Evolutionary conservation across 2,888 invertebrate species (phyloP).

Genomic region (Muscina levida): DNA sequence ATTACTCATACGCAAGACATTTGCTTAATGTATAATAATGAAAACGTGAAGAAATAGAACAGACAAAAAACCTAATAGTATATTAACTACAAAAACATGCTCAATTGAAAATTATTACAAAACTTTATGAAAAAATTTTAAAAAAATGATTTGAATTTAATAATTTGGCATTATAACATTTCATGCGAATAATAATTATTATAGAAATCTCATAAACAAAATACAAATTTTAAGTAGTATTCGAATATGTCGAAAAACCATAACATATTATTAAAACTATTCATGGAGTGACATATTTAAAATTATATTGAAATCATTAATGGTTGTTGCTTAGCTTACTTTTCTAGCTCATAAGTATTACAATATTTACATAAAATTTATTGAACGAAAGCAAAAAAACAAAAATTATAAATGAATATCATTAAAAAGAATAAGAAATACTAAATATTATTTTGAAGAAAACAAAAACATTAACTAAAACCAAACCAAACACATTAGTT

Average conservation of each 20-base stretch:
- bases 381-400: conserved; percentile 19
- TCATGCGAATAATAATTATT: too few relatives aligned
- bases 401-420: conserved; percentile 8
- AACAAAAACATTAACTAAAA: not conserved
- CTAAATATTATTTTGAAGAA: conserved; percentile 7
- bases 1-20: too few relatives aligned
- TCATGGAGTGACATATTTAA: too few relatives aligned
- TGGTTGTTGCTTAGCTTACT: conserved; percentile 65
- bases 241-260: conserved; percentile 32
- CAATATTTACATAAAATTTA: conserved; percentile 51
- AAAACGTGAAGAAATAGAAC: too few relatives aligned
- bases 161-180: too few relatives aligned
- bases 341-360: conserved; percentile 59
- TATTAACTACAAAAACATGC: too few relatives aligned
- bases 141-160: too few relatives aligned
- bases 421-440: conserved; percentile 31
- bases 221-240: conserved; percentile 65
- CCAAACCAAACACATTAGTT: not conserved
- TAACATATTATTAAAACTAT: conserved; percentile 25
- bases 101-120: too few relatives aligned
- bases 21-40: too few relatives aligned
- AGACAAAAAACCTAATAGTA: too few relatives aligned
- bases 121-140: too few relatives aligned
- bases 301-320: conserved; percentile 44
- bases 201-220: conserved; percentile 34